phyloP scores from a whole-genome alignment of 1,140 invertebrate species.

The Zaprionus inermis region DNA sequence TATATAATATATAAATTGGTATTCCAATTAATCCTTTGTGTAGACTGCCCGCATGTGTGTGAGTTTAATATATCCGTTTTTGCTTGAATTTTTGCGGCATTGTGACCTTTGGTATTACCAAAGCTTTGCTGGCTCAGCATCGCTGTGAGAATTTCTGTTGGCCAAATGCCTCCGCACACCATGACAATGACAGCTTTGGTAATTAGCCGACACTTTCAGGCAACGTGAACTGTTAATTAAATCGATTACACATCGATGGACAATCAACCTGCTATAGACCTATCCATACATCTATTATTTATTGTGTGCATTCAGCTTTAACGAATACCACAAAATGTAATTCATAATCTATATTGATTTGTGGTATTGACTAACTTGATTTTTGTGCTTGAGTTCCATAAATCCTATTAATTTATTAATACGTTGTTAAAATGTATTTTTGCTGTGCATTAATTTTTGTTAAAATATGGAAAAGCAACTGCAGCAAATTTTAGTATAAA shows the following conservation, averaged over 20 bases:
- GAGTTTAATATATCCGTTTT: constrained; percentile 18
- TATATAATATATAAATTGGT: neutral
- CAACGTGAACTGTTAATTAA: constrained; percentile 60
- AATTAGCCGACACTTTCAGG: constrained; percentile 71
- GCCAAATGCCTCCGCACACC: constrained; percentile 42
- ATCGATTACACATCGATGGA: constrained; percentile 59
- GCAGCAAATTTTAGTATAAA: neutral
- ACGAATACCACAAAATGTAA: neutral
- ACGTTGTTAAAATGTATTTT: neutral
- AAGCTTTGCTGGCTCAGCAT: constrained; percentile 27
- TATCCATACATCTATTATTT: neutral
- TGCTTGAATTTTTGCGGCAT: constrained; percentile 35
- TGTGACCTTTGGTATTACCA: constrained; percentile 47
- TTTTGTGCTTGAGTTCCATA: neutral
- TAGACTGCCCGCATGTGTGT: neutral
- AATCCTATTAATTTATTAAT: neutral
- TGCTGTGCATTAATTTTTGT: neutral
- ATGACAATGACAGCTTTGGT: constrained; percentile 65
- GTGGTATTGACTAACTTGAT: neutral
- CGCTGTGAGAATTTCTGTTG: constrained; percentile 30
- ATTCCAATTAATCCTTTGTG: neutral
- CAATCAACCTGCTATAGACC: constrained; percentile 7
- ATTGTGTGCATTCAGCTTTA: constrained; percentile 34
- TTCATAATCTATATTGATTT: constrained; percentile 6
- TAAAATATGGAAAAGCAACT: neutral